These are phyloP conservation scores for Rotaria macrura DNA, from an alignment of 2,888 invertebrate genomes.

Conservation along the genomic window DNA sequence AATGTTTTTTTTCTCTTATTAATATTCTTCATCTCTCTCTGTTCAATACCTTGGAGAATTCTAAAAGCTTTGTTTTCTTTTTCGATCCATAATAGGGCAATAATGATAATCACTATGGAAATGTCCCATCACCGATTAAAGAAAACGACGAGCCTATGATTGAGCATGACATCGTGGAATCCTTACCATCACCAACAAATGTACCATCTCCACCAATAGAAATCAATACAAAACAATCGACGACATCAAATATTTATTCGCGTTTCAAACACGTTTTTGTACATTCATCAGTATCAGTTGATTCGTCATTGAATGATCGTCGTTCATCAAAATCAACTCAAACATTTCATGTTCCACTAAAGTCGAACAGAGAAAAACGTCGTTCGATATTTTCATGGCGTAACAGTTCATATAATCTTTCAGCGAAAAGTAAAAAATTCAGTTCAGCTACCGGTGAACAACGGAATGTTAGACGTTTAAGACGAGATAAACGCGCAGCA, in stretches of 20 bases:
- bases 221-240: not conserved
- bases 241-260: not conserved
- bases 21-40: too few species aligned
- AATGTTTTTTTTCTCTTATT: too few species aligned
- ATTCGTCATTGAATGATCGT: not conserved
- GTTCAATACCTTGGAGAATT: too few species aligned
- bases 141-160: not conserved
- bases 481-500: constrained; percentile 36
- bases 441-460: not conserved
- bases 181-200: not conserved
- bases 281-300: not conserved
- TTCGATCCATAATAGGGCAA: not conserved
- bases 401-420: not conserved
- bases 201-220: not conserved
- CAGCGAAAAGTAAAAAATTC: not conserved
- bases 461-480: constrained; percentile 13
- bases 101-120: not conserved
- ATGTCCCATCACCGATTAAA: not conserved
- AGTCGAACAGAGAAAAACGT: not conserved
- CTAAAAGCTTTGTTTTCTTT: not conserved
- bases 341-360: not conserved
- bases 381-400: not conserved
- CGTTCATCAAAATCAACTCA: not conserved
- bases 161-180: not conserved
- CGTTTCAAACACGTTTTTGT: not conserved